A percentile compares a stretch with the other conserved stretches of the same genome.
These are phyloP conservation scores for Adoxophyes honmai DNA, from an alignment of 1,140 invertebrate genomes.

Conservation along the genomic window DNA sequence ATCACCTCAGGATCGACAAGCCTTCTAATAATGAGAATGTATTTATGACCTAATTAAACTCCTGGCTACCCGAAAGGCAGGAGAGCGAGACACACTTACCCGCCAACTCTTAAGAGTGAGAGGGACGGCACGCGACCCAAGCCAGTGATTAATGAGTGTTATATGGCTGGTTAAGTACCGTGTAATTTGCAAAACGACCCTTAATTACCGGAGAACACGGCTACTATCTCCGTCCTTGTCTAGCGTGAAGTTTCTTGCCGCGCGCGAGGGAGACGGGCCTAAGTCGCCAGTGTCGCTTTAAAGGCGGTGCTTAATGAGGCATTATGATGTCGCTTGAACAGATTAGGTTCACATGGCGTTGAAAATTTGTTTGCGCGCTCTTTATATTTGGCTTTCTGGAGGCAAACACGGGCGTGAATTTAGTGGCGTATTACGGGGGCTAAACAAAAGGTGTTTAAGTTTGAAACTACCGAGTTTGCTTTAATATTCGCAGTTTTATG, in stretches of 20 bases:
- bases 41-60: conserved; percentile 77
- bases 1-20: conserved; percentile 31
- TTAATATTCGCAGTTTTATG: conserved; percentile 10
- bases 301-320: conserved; percentile 70
- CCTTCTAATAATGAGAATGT: conserved; percentile 71
- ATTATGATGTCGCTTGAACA: conserved; percentile 70
- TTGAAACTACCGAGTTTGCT: conserved; percentile 1
- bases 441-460: conserved; percentile 13
- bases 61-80: conserved; percentile 42
- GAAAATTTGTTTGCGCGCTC: conserved; percentile 62
- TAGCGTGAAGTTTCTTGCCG: conserved; percentile 19
- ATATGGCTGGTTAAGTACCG: conserved; percentile 79
- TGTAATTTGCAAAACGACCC: conserved; percentile 79
- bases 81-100: conserved; percentile 31
- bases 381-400: conserved; percentile 71
- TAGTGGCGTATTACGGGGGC: conserved; percentile 34
- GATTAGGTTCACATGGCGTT: conserved; percentile 68
- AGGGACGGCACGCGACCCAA: conserved; percentile 38
- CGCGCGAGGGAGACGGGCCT: conserved; percentile 38
- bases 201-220: conserved; percentile 75
- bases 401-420: conserved; percentile 47
- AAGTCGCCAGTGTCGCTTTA: conserved; percentile 45
- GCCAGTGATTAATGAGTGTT: conserved; percentile 76
- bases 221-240: conserved; percentile 65
- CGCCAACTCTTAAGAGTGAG: conserved; percentile 26